A percentile compares a stretch with the other conserved stretches of the same genome.
Conservation (phyloP, 2,888 invertebrate species). For the Philhelius pedissequus region DNA sequence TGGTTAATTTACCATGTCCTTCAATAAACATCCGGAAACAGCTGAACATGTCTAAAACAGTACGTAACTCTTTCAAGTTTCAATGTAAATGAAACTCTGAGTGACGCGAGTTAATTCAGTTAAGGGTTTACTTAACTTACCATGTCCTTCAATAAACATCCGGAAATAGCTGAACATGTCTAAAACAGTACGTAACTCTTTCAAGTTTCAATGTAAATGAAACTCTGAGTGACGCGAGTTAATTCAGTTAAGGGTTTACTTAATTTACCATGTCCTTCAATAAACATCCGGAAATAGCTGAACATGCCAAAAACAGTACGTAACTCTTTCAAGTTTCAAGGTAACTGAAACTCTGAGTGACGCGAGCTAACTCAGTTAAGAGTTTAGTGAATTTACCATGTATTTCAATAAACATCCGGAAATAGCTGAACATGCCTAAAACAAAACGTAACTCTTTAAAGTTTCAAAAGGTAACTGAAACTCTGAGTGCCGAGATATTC, state of each 20-base stretch:
- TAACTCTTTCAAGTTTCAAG: background rate
- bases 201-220: background rate
- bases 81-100: background rate
- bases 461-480: background rate
- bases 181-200: background rate
- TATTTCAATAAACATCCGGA: background rate
- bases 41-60: background rate
- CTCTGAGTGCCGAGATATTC: slow-evolving; percentile 62
- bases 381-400: background rate
- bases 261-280: background rate
- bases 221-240: no score
- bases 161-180: background rate
- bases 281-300: background rate
- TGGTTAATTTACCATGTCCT: background rate
- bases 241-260: no score
- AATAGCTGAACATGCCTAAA: background rate
- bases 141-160: background rate
- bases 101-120: no score
- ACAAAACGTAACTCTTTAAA: background rate
- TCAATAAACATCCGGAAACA: background rate
- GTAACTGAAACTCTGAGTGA: background rate
- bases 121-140: background rate
- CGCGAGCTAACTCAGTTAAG: no score
- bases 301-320: background rate
- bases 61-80: background rate